Conservation (phyloP, 2,888 invertebrate genomes). For the Argyra leucocephala region DNA sequence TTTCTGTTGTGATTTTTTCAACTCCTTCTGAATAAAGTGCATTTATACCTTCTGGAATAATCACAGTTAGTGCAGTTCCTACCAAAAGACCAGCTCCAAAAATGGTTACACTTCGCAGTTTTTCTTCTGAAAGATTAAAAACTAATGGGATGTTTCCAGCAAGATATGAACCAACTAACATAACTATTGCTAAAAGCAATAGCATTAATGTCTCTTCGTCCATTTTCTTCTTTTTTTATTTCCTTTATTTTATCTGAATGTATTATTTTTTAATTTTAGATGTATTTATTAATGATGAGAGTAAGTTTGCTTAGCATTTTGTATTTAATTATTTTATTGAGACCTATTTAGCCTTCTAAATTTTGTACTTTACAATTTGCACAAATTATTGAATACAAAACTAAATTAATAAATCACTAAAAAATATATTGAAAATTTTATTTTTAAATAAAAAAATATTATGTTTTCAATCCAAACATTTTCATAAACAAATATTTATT, state of each 20-base stretch:
- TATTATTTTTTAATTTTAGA: neutral
- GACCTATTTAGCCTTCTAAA: neutral
- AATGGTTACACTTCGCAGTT: constrained; percentile 84
- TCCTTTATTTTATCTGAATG: constrained; percentile 2
- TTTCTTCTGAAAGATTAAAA: constrained; percentile 90
- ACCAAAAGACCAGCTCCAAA: constrained; percentile 95
- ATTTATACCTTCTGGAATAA: constrained; percentile 97
- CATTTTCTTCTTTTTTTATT: constrained; percentile 46
- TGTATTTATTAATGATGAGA: neutral
- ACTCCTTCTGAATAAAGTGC: constrained; percentile 52
- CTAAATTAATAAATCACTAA: neutral
- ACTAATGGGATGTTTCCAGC: constrained; percentile 92
- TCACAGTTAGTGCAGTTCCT: constrained; percentile 94
- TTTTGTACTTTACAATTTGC: neutral
- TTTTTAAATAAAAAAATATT: neutral
- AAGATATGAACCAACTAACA: constrained; percentile 92
- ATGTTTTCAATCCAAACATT: neutral
- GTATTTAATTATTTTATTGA: neutral
- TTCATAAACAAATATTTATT: constrained; percentile 6
- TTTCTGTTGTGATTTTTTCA: constrained; percentile 8
- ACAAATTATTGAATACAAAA: neutral
- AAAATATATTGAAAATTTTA: neutral
- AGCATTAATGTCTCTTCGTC: constrained; percentile 71
- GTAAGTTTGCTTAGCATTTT: neutral
- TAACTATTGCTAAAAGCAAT: constrained; percentile 74